Base-by-base conservation (phyloP, 2,113 vertebrate genomes). In the Canis aureus region DNA sequence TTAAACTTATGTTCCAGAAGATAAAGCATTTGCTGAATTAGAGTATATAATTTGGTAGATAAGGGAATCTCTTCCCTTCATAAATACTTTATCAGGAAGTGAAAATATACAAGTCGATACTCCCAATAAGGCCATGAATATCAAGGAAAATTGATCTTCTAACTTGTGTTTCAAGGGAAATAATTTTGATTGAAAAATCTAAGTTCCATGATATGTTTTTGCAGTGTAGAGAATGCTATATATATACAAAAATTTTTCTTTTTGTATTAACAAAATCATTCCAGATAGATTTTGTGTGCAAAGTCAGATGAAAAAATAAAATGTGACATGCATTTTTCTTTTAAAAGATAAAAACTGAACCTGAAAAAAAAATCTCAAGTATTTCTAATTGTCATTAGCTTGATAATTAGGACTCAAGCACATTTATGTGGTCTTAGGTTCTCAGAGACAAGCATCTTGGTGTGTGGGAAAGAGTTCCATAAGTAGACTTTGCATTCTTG, bases 51-150 rank as follows among this genome's bases (percentile, higher is more conserved):
- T 98, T 98, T 98, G 74, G 96, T 81, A 98, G 98, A 98, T 98
- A 98, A 98, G 96, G 87, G 60, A 97, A 97, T 97, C 97, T 84
- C 38, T 98, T 66, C 25, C 55, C 92, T 90, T 98, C 97, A 98
- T 98, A 98, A 98, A 98, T 98, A 98, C 98, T 98, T 98, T 96
- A 98, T 98, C 95, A 97, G 84, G 92, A 98, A 97, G 67, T 98
- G 94, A 98, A 98, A 98, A 97, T 79, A 91, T 90, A 32, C 73
- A 94, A 96, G 22, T n/a, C 97, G 97, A 69, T 84, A 92, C 87
- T 98, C 91, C 74, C 67, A 78, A 97, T 97, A 98, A 98, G 89
- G n/a, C 55, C 32, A 78, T 74, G 78, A 92, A 64, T 51, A 96
- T 98, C 95, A 95, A 95, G 60, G 32, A 17, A 95, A 94, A 97